phyloP scores from a whole-genome alignment of 2,888 invertebrate species.

The Drosophila anomalata region DNA sequence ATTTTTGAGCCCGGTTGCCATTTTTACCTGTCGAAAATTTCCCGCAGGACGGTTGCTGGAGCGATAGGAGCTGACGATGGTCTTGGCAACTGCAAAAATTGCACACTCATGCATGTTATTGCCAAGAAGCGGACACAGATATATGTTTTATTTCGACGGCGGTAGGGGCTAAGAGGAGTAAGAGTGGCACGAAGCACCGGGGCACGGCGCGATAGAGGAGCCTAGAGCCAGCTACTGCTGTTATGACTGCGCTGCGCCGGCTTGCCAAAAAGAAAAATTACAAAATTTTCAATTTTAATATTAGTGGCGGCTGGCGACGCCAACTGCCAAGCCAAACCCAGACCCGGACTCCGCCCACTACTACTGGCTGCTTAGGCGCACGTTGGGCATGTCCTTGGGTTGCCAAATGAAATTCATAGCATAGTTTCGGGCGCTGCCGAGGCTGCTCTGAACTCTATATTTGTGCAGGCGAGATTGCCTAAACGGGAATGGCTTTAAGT shows the following conservation, averaged over 20 bases:
- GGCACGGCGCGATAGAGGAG: conserved; percentile 8
- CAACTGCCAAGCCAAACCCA: conserved; percentile 62
- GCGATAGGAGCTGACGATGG: conserved; percentile 53
- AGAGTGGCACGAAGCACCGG: background rate
- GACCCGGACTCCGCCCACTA: conserved; percentile 8
- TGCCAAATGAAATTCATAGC: conserved; percentile 78
- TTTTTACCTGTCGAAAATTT: conserved; percentile 80
- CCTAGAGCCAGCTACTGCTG: conserved; percentile 60
- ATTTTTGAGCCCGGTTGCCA: conserved; percentile 53
- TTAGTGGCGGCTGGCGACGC: conserved; percentile 72
- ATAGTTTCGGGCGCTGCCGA: conserved; percentile 62
- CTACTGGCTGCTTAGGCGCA: conserved; percentile 68
- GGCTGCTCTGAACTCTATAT: conserved; percentile 45
- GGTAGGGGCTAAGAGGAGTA: background rate
- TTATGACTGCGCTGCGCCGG: conserved; percentile 74
- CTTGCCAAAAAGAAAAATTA: conserved; percentile 78
- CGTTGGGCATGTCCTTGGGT: conserved; percentile 78
- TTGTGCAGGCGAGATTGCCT: conserved; percentile 53
- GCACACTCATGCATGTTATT: conserved; percentile 80
- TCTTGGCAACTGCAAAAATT: conserved; percentile 74
- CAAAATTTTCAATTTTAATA: conserved; percentile 80
- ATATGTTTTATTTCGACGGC: conserved; percentile 31
- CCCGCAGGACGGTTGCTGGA: conserved; percentile 66
- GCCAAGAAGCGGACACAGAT: conserved; percentile 73
- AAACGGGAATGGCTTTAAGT: conserved; percentile 7